Evolutionary conservation across 2,797 vertebrate species (phyloP), one percentile per base, ranked within the genome.

Genomic region (Cetoscarus ocellatus): DNA sequence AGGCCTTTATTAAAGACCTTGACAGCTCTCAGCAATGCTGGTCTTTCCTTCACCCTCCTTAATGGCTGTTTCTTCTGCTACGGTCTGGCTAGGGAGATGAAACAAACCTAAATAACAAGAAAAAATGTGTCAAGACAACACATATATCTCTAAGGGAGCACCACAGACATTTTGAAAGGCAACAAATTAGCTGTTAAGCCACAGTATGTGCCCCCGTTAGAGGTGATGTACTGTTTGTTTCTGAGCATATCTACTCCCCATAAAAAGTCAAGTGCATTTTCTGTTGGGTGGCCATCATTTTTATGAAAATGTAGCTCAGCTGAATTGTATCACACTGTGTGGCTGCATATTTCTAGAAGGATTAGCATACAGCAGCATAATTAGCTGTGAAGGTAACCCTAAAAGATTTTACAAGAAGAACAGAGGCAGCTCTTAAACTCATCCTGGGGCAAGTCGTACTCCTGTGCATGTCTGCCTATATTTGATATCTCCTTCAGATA

Each of bases 401-500:
- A 39, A 62, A 59, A 51, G 10, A 45, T 58, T 69, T 44, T 27
- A 48, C 52, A 44, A 50, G 14, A 67, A 62, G 50, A 77, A 44
- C 19, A 38, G 45, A 34, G 48, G 61, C 44, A 51, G 38, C 14
- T 77, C 73, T 73, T 51, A 73, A 69, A 60, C 54, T 27, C 44
- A 62, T 74, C 68, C 44, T 11, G 14, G n/a, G 60, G 44, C 12
- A 42, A 60, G 39, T 47, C 14, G 53, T 34, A 40, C 35, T 53
- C 56, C 36, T 58, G 38, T 67, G 56, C 59, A 47, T 55, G 15
- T 58, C 54, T 76, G 62, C 73, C 69, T 53, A 13, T 73, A 52
- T 79, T 76, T 67, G 39, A 77, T 70, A 66, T 62, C 57, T 70
- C 43, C 54, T 61, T 76, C 69, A 49, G 49, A 82, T 83, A 65